These are phyloP conservation scores for Charaxes varanes DNA, from an alignment of 1,140 invertebrate genomes.

Conservation along the genomic window DNA sequence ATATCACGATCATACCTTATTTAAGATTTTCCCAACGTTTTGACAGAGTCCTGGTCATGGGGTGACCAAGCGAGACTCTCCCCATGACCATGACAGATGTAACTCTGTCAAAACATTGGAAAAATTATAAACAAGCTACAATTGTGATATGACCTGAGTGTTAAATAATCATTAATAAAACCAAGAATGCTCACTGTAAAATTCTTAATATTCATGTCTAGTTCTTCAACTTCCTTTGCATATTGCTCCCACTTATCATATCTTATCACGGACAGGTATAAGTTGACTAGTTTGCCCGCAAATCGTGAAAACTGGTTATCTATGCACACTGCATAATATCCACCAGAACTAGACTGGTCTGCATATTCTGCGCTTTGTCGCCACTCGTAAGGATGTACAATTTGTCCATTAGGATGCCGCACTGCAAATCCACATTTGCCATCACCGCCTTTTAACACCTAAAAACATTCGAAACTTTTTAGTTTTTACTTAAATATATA, in stretches of 20 bases:
- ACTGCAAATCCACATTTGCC: conserved; percentile 94
- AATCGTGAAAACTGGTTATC: conserved; percentile 96
- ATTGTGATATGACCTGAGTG: not conserved
- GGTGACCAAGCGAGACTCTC: too few species aligned
- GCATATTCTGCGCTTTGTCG: conserved; percentile 90
- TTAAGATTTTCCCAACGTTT: too few species aligned
- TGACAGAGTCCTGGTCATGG: too few species aligned
- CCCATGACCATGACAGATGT: too few species aligned
- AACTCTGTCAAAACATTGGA: too few species aligned
- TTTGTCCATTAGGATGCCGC: conserved; percentile 86
- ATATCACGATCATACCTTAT: too few species aligned
- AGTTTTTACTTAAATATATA: not conserved
- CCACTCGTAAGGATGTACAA: conserved; percentile 94
- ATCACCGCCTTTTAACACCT: conserved; percentile 92
- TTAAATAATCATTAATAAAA: not conserved
- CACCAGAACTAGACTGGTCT: conserved; percentile 84
- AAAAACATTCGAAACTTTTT: conserved; percentile 19
- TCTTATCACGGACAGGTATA: conserved; percentile 94
- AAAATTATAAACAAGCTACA: too few species aligned
- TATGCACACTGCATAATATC: conserved; percentile 95
- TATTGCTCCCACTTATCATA: conserved; percentile 96
- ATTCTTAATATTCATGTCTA: conserved; percentile 91
- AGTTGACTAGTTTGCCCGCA: conserved; percentile 92
- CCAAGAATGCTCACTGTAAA: conserved; percentile 82
- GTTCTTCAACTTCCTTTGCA: conserved; percentile 89